Conservation (phyloP, 92 coral and sea anemone genomes). For the Isaurus tuberculatus region DNA sequence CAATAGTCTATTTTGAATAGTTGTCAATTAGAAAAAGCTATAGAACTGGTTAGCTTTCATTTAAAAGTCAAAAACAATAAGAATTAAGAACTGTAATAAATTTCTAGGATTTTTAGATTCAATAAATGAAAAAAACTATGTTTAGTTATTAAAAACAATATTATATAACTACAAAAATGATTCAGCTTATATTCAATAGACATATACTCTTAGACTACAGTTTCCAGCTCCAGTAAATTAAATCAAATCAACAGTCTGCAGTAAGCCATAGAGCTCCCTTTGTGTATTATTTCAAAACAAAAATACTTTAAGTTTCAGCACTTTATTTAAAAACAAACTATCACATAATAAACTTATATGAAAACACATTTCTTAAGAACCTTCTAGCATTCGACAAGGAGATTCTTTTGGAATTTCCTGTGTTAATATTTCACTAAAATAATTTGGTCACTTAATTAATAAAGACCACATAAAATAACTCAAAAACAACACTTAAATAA, state of each 20-base stretch:
- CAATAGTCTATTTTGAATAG: background rate
- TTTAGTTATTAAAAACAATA: too few relatives aligned
- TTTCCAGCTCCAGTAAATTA: too few relatives aligned
- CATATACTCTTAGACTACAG: too few relatives aligned
- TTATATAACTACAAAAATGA: too few relatives aligned
- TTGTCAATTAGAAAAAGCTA: background rate
- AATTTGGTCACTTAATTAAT: constrained; percentile 6
- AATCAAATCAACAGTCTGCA: too few relatives aligned
- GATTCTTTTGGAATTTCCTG: constrained; percentile 42
- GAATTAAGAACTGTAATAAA: too few relatives aligned
- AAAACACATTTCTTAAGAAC: background rate
- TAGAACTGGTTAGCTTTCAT: background rate
- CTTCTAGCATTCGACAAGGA: constrained; percentile 10
- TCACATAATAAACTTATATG: too few relatives aligned
- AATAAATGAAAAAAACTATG: too few relatives aligned
- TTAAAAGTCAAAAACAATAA: background rate
- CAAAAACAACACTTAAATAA: background rate
- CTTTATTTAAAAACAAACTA: background rate
- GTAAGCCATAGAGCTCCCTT: too few relatives aligned
- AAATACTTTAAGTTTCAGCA: background rate
- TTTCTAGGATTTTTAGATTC: too few relatives aligned
- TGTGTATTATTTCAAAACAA: background rate
- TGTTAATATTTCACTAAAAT: constrained; percentile 6
- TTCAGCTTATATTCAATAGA: too few relatives aligned
- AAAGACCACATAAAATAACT: background rate